These are phyloP conservation scores for Sciurus vulgaris DNA, from an alignment of 2,797 vertebrate genomes.

Conservation along the genomic window DNA sequence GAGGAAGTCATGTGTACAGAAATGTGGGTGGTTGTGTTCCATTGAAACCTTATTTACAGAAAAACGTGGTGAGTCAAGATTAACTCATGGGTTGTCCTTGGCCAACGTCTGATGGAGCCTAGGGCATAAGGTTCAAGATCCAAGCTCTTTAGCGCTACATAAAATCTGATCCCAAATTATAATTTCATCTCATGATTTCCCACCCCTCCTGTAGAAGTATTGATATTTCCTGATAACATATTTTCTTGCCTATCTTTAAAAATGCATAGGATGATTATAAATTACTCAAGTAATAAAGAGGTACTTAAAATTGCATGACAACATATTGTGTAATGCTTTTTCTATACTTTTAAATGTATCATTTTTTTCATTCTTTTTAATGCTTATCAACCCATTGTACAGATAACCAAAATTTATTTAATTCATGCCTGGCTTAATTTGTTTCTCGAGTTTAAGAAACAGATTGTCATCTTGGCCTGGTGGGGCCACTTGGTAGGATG, in stretches of 20 bases:
- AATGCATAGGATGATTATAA: neutral
- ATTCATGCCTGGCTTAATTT: too few species aligned
- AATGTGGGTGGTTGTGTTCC: neutral
- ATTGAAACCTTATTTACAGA: neutral
- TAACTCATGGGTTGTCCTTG: neutral
- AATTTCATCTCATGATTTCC: neutral
- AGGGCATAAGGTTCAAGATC: neutral
- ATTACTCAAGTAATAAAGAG: constrained; percentile 33
- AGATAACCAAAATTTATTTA: constrained; percentile 33
- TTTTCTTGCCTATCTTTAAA: constrained; percentile 29
- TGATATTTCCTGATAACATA: neutral
- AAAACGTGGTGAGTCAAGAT: neutral
- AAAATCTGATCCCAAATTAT: neutral
- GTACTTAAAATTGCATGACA: neutral
- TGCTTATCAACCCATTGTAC: neutral
- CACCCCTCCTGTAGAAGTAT: neutral
- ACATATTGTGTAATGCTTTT: neutral
- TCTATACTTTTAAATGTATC: neutral
- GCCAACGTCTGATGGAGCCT: neutral
- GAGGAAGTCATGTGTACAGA: neutral
- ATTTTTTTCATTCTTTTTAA: constrained; percentile 30
- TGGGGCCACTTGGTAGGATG: too few species aligned
- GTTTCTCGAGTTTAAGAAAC: neutral
- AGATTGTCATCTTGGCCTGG: too few species aligned
- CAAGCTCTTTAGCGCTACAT: neutral